Percentiles rank a stretch among this genome's conserved stretches.
These are phyloP conservation scores for Chrosomus eos DNA, from an alignment of 2,797 vertebrate genomes.

Conservation along the genomic window DNA sequence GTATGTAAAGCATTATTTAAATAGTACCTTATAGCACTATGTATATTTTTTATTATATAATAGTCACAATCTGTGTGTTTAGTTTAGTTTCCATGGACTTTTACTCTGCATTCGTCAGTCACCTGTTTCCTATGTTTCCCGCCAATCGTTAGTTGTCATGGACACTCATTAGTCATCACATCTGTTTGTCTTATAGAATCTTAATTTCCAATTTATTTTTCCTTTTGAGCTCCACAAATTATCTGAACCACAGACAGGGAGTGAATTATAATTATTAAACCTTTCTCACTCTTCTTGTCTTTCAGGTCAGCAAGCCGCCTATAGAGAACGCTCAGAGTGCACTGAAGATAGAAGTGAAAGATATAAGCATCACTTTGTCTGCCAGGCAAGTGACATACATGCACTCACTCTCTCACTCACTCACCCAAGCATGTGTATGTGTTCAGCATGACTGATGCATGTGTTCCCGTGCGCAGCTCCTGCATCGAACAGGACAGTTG, in stretches of 20 bases:
- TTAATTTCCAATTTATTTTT: not conserved
- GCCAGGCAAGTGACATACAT: constrained; percentile 81
- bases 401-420: no score
- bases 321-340: constrained; percentile 85
- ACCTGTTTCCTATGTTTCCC: no score
- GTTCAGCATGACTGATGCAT: not conserved
- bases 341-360: constrained; percentile 87
- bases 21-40: not conserved
- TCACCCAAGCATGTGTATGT: not conserved
- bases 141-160: no score
- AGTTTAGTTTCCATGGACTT: no score
- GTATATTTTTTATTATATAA: not conserved
- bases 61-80: not conserved
- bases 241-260: not conserved
- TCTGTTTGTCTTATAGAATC: not conserved
- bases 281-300: constrained; percentile 1
- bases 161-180: no score
- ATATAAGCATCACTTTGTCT: constrained; percentile 86
- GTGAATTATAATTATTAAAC: not conserved
- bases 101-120: no score
- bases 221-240: not conserved
- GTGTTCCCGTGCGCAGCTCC: constrained; percentile 79
- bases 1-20: not conserved
- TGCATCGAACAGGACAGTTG: constrained; percentile 93
- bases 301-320: constrained; percentile 87